Conservation (phyloP, 2,113 vertebrate genomes). For the Podarcis muralis region DNA sequence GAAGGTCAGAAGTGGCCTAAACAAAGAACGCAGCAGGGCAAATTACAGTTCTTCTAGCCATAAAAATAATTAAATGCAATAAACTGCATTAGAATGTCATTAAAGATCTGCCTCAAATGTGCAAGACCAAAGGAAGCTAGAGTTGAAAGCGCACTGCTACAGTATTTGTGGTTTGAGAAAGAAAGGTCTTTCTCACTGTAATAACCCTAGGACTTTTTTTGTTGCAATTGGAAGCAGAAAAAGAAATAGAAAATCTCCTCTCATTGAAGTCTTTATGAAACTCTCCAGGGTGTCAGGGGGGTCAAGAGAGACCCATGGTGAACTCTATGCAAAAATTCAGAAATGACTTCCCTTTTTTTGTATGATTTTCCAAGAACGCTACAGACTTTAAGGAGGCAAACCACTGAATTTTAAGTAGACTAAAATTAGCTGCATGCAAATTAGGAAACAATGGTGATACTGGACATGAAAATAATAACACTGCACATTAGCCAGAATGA, state of each 20-base stretch:
- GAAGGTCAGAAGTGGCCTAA: slow-evolving; percentile 56
- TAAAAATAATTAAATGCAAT: slow-evolving; percentile 39
- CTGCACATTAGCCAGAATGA: slow-evolving; percentile 28
- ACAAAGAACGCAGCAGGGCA: slow-evolving; percentile 42
- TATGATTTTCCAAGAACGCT: neutral
- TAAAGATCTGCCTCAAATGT: slow-evolving; percentile 50
- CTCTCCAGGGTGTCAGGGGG: slow-evolving; percentile 9
- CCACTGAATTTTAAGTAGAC: neutral
- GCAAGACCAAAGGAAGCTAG: slow-evolving; percentile 14
- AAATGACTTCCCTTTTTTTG: neutral
- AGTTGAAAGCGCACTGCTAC: slow-evolving; percentile 36
- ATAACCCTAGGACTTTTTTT: slow-evolving; percentile 13
- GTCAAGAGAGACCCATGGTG: slow-evolving; percentile 11
- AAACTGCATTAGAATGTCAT: slow-evolving; percentile 31
- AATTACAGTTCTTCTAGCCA: slow-evolving; percentile 53
- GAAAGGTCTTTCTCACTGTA: slow-evolving; percentile 15
- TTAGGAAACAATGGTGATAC: slow-evolving; percentile 15
- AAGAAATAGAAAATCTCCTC: slow-evolving; percentile 14
- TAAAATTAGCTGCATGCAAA: neutral
- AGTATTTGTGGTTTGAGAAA: slow-evolving; percentile 4
- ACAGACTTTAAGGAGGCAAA: neutral
- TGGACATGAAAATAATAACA: slow-evolving; percentile 37
- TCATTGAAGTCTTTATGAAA: slow-evolving; percentile 16
- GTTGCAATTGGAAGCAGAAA: neutral
- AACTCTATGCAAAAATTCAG: slow-evolving; percentile 9